phyloP scores from a whole-genome alignment of 1,140 invertebrate species.

The Cydia pomonella region DNA sequence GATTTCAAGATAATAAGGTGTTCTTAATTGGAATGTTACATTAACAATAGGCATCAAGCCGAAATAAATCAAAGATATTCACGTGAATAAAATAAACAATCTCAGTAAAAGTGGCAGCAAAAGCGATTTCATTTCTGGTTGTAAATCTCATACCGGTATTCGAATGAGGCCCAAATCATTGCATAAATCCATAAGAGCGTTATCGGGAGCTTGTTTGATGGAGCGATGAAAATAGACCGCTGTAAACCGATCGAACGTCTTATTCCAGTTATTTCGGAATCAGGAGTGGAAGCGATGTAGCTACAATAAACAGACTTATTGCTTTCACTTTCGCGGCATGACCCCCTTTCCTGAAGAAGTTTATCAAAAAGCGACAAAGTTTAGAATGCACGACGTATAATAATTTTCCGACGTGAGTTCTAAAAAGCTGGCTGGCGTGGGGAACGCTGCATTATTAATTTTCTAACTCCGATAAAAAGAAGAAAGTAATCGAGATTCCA shows the following conservation, averaged over 20 bases:
- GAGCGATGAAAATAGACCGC: constrained; percentile 66
- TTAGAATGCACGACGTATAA: neutral
- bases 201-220: constrained; percentile 58
- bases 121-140: constrained; percentile 33
- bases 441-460: constrained; percentile 8
- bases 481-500: constrained; percentile 26
- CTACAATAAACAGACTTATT: constrained; percentile 52
- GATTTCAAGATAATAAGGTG: neutral
- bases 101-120: constrained; percentile 34
- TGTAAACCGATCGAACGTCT: constrained; percentile 68
- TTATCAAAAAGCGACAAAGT: constrained; percentile 12
- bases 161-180: constrained; percentile 54
- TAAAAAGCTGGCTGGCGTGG: neutral
- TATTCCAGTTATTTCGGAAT: constrained; percentile 57
- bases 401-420: constrained; percentile 1
- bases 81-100: constrained; percentile 29
- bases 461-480: constrained; percentile 31
- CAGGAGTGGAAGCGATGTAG: constrained; percentile 43
- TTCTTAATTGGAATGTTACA: neutral
- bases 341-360: constrained; percentile 33
- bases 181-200: constrained; percentile 62
- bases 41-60: neutral
- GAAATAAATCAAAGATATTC: constrained; percentile 9
- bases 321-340: constrained; percentile 49
- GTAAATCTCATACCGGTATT: constrained; percentile 34